phyloP scores from a whole-genome alignment of 1,140 invertebrate genomes.

The Caenorhabditis brenneri region DNA sequence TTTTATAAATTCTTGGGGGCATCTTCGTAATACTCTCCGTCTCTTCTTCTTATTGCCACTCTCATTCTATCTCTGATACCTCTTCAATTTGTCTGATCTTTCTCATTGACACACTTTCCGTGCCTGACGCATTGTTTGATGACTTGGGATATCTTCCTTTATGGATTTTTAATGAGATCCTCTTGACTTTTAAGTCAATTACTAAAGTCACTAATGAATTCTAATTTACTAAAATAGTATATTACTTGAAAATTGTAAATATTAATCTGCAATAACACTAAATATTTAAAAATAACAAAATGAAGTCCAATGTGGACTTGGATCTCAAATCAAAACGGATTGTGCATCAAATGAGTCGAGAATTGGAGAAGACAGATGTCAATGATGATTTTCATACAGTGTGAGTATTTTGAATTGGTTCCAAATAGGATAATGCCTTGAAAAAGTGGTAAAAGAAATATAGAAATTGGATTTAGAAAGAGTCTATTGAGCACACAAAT shows the following conservation, averaged over 20 bases:
- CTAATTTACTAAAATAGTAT: no score
- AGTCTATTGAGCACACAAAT: no score
- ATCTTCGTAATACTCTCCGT: neutral
- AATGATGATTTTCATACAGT: constrained; percentile 5
- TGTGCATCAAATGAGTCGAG: neutral
- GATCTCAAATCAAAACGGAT: constrained; percentile 2
- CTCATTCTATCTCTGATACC: neutral
- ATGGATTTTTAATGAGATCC: neutral
- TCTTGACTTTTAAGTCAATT: neutral
- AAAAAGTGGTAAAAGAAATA: no score
- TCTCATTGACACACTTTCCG: neutral
- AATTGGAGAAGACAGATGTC: neutral
- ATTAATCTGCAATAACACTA: no score
- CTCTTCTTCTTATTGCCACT: neutral
- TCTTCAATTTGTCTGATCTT: neutral
- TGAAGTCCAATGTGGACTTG: neutral
- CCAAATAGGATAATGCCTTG: no score
- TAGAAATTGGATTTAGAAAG: no score
- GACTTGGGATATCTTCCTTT: neutral
- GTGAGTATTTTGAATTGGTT: constrained; percentile 1
- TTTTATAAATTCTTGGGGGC: neutral
- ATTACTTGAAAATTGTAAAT: no score
- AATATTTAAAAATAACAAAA: no score
- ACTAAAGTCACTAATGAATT: no score
- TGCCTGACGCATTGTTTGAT: neutral